phyloP scores from a whole-genome alignment of 2,113 vertebrate genomes.

The Oncorhynchus masou region DNA sequence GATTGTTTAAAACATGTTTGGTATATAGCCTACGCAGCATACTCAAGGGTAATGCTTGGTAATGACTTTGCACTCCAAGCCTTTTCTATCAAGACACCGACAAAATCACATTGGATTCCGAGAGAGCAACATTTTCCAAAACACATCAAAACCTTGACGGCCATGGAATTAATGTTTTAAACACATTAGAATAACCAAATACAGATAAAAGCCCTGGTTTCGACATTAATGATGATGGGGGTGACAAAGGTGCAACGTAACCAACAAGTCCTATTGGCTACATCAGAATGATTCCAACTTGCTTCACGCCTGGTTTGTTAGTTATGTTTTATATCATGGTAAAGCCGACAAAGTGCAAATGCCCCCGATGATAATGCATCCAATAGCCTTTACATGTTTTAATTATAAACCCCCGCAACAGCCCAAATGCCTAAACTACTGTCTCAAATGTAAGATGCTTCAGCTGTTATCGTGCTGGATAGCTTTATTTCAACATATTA shows the following conservation, averaged over 20 bases:
- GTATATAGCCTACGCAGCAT: neutral
- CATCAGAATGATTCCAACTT: neutral
- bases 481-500: constrained; percentile 1
- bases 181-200: neutral
- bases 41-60: neutral
- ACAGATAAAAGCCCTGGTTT: neutral
- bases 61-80: neutral
- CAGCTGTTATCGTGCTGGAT: neutral
- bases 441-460: constrained; percentile 8
- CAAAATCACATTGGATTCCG: neutral
- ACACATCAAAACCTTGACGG: neutral
- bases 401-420: constrained; percentile 1
- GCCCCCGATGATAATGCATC: neutral
- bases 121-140: too few relatives aligned
- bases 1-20: neutral
- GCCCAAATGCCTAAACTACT: constrained; percentile 20
- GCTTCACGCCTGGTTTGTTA: neutral
- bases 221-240: neutral
- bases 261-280: neutral
- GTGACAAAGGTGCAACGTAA: neutral
- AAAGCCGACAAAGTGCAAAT: neutral
- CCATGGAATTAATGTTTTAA: neutral
- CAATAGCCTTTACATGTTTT: neutral
- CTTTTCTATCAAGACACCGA: neutral
- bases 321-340: neutral